These are phyloP conservation scores for Megalonaias nervosa DNA, from an alignment of 1,140 invertebrate genomes.

Conservation along the genomic window DNA sequence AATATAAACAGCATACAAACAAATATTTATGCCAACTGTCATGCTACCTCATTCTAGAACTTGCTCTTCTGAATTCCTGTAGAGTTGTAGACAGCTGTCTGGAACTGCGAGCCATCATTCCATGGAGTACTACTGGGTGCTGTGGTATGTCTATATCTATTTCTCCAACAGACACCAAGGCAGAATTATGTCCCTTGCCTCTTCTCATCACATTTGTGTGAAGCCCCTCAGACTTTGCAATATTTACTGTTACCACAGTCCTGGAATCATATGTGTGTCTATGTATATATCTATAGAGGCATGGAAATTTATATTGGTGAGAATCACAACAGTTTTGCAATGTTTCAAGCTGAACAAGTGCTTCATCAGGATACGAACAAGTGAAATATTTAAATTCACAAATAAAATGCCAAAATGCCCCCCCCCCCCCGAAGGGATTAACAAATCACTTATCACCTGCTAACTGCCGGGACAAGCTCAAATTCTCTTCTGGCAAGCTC, in stretches of 20 bases:
- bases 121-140: conserved; percentile 95
- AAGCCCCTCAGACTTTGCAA: conserved; percentile 92
- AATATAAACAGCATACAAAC: background rate
- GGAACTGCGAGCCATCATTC: conserved; percentile 96
- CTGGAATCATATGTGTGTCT: conserved; percentile 69
- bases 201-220: conserved; percentile 77
- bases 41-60: conserved; percentile 46
- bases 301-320: too few relatives aligned
- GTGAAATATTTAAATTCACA: too few relatives aligned
- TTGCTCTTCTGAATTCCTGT: conserved; percentile 65
- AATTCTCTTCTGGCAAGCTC: too few relatives aligned
- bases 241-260: conserved; percentile 93
- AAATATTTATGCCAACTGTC: background rate
- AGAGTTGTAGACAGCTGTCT: conserved; percentile 80
- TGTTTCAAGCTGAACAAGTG: too few relatives aligned
- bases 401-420: too few relatives aligned
- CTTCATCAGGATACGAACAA: too few relatives aligned
- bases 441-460: too few relatives aligned
- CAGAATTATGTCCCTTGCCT: conserved; percentile 89
- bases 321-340: too few relatives aligned
- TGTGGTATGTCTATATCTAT: conserved; percentile 96
- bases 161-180: conserved; percentile 87
- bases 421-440: too few relatives aligned
- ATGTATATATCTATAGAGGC: background rate
- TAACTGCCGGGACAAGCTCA: too few relatives aligned